phyloP scores from a whole-genome alignment of 1,140 invertebrate species.

The Caenorhabditis latens region DNA sequence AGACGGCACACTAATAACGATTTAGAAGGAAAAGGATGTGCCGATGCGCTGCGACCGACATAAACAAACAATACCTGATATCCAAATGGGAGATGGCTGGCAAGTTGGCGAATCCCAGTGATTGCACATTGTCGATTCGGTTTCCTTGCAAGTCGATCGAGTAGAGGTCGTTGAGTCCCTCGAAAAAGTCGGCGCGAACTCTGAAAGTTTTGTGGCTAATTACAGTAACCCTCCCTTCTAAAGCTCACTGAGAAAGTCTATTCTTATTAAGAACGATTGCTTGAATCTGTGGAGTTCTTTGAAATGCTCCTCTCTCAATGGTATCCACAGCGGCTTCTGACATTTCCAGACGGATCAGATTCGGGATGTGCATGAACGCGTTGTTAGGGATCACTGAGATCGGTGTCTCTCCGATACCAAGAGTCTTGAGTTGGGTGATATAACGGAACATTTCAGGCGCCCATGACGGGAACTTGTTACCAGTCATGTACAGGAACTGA shows the following conservation, averaged over 20 bases:
- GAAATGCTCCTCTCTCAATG: conserved; percentile 77
- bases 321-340: conserved; percentile 75
- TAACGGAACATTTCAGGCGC: conserved; percentile 78
- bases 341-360: conserved; percentile 77
- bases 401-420: conserved; percentile 77
- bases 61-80: conserved; percentile 71
- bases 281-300: conserved; percentile 75
- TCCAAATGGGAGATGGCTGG: conserved; percentile 75
- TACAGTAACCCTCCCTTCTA: no score
- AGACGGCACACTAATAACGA: conserved; percentile 7
- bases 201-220: conserved; percentile 60
- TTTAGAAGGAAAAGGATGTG: conserved; percentile 22
- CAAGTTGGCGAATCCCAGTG: conserved; percentile 75
- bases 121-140: conserved; percentile 74
- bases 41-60: conserved; percentile 2
- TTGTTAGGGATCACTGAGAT: conserved; percentile 76
- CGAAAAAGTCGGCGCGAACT: conserved; percentile 75
- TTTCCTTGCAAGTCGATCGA: conserved; percentile 78
- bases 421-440: conserved; percentile 73
- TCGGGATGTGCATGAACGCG: conserved; percentile 77
- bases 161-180: conserved; percentile 75
- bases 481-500: conserved; percentile 77
- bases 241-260: conserved; percentile 73
- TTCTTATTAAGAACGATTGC: conserved; percentile 78
- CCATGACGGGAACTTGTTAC: conserved; percentile 77